A percentile compares a stretch with the other conserved stretches of the same genome.
Conservation (phyloP, 2,888 invertebrate genomes). For the Galerucella pusilla region DNA sequence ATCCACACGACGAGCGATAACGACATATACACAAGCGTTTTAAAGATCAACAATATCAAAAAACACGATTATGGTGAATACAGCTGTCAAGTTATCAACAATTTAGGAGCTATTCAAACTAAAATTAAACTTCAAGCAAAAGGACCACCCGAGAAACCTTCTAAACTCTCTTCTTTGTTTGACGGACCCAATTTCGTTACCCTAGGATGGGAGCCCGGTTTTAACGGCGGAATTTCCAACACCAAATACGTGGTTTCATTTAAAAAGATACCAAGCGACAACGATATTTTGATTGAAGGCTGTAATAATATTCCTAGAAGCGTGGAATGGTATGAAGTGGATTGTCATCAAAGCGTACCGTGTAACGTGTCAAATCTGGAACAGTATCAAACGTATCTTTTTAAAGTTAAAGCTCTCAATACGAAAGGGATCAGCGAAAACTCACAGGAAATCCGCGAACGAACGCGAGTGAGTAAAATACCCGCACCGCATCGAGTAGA, state of each 20-base stretch:
- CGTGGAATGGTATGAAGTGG: constrained; percentile 83
- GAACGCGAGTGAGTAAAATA: constrained; percentile 87
- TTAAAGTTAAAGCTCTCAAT: constrained; percentile 91
- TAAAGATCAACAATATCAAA: constrained; percentile 79
- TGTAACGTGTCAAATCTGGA: constrained; percentile 89
- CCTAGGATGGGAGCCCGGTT: constrained; percentile 88
- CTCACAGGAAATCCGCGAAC: constrained; percentile 84
- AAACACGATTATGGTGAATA: constrained; percentile 93
- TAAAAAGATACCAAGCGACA: constrained; percentile 74
- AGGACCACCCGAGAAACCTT: constrained; percentile 88
- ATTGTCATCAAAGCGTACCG: constrained; percentile 86
- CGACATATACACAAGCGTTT: constrained; percentile 85
- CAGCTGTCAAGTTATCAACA: constrained; percentile 87
- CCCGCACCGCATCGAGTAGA: constrained; percentile 84
- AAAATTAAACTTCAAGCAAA: constrained; percentile 86
- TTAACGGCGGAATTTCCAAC: constrained; percentile 87
- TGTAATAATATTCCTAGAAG: constrained; percentile 71
- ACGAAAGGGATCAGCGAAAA: constrained; percentile 89
- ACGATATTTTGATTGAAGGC: constrained; percentile 72
- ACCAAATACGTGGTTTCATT: constrained; percentile 91
- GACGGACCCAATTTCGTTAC: constrained; percentile 84
- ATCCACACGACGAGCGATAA: constrained; percentile 84
- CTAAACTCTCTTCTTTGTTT: constrained; percentile 76
- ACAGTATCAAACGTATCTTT: constrained; percentile 87
- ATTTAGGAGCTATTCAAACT: constrained; percentile 80